Conservation (phyloP, 2,113 vertebrate species). For the Clinocottus analis region DNA sequence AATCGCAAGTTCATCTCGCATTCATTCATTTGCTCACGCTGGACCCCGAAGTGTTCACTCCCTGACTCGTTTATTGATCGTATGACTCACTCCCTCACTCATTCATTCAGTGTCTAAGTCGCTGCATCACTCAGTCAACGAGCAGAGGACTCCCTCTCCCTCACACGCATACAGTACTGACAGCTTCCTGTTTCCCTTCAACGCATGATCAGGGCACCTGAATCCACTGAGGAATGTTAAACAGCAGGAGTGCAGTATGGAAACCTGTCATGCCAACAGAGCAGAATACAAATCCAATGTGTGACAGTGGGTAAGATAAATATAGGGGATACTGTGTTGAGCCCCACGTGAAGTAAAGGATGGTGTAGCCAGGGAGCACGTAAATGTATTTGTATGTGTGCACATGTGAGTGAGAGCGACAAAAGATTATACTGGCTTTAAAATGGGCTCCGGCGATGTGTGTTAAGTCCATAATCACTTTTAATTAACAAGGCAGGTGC, state of each 20-base stretch:
- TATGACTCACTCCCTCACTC: neutral
- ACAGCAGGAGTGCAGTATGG: neutral
- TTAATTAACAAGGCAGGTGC: slow-evolving; percentile 28
- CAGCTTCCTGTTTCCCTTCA: neutral
- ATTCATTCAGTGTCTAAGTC: neutral
- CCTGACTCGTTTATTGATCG: slow-evolving; percentile 24
- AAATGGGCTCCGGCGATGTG: slow-evolving; percentile 55
- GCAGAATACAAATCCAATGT: neutral
- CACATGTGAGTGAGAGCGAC: neutral
- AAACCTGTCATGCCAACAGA: neutral
- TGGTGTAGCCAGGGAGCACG: neutral
- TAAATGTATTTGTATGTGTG: neutral
- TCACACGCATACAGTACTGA: no score
- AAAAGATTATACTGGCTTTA: slow-evolving; percentile 27
- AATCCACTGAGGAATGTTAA: neutral
- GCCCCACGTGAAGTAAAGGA: neutral
- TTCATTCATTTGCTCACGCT: slow-evolving; percentile 7
- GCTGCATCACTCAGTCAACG: neutral
- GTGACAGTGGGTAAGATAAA: neutral
- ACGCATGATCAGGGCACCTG: neutral
- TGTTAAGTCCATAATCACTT: slow-evolving; percentile 36
- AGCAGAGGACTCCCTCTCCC: neutral
- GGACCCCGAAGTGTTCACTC: neutral
- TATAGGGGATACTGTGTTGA: no score
- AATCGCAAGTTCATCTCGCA: neutral